A percentile compares a stretch with the other conserved stretches of the same genome.
Conservation (phyloP, 2,797 vertebrate species). For the Poecile montanus region DNA sequence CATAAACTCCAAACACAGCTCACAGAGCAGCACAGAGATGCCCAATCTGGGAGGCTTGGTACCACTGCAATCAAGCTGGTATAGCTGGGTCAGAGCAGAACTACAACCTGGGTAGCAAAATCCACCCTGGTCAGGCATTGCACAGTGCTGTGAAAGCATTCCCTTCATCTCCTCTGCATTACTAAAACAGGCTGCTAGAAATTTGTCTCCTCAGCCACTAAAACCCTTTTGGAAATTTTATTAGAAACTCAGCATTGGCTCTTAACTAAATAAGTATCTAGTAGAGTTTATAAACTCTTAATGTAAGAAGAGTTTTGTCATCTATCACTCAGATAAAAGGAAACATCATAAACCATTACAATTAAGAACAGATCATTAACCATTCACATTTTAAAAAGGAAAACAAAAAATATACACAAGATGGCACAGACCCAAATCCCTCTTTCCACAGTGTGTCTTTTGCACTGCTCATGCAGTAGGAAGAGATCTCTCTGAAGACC, state of each 20-base stretch:
- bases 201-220: background rate
- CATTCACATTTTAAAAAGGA: background rate
- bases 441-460: background rate
- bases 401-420: constrained; percentile 12
- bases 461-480: background rate
- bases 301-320: background rate
- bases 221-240: background rate
- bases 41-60: background rate
- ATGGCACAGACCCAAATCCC: background rate
- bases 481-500: background rate
- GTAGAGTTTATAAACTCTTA: background rate
- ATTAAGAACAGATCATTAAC: constrained; percentile 6
- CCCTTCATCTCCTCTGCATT: background rate
- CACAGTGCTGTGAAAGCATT: background rate
- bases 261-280: background rate
- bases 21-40: background rate
- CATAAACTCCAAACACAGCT: background rate
- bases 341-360: background rate
- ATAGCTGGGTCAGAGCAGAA: background rate
- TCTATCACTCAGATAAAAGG: background rate
- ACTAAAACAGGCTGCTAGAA: background rate
- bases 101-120: background rate
- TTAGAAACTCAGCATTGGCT: background rate
- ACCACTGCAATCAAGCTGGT: background rate
- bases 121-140: background rate